Percentiles rank a stretch among this genome's conserved stretches.
Conservation (phyloP, 2,113 vertebrate genomes). For the Psilopogon haemacephalus region DNA sequence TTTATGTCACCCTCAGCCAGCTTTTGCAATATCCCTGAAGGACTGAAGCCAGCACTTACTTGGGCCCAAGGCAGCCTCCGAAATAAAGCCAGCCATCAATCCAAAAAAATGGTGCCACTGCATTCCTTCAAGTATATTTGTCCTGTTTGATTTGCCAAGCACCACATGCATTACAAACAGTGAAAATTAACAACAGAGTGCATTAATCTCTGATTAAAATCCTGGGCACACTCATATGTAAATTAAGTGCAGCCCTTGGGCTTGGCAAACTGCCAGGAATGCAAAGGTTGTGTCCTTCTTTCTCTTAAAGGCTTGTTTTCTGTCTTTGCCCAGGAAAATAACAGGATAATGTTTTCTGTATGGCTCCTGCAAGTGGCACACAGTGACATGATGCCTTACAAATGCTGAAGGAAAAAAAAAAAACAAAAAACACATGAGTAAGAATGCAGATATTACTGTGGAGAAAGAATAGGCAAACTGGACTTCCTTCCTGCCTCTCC, state of each 20-base stretch:
- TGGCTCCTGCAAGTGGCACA: not conserved
- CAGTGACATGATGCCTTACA: not conserved
- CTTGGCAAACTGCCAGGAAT: not conserved
- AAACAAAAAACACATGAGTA: no score
- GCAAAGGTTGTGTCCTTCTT: not conserved
- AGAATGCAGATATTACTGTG: not conserved
- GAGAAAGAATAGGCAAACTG: not conserved
- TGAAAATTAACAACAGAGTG: conserved; percentile 34
- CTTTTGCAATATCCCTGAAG: not conserved
- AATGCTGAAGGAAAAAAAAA: not conserved
- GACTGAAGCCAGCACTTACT: not conserved
- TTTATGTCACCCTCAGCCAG: fast-evolving
- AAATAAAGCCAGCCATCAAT: not conserved
- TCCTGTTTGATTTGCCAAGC: not conserved
- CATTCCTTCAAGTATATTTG: not conserved
- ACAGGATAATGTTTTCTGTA: not conserved
- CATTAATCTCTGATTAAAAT: conserved; percentile 42
- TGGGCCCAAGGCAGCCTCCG: not conserved
- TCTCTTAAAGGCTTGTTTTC: conserved; percentile 26
- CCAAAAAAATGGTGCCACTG: not conserved
- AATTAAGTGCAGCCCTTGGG: conserved; percentile 29
- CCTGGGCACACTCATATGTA: conserved; percentile 31
- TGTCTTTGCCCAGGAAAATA: conserved; percentile 23
- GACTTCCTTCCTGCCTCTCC: not conserved
- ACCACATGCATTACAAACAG: not conserved